Percentiles rank a stretch among this genome's conserved stretches.
phyloP scores from a whole-genome alignment of 2,113 vertebrate genomes.

The Sander lucioperca region DNA sequence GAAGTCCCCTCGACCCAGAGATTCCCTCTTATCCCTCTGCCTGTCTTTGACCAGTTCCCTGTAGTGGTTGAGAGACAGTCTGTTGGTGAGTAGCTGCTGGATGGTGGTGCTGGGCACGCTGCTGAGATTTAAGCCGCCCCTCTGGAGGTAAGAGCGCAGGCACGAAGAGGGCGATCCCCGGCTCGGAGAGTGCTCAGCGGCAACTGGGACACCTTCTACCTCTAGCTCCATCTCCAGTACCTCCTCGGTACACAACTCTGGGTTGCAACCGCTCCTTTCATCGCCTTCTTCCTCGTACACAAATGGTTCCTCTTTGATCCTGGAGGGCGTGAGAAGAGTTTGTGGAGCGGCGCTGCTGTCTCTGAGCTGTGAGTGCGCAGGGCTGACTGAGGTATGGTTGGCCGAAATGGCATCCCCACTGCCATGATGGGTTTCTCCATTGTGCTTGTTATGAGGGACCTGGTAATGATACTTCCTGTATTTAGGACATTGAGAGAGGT shows the following conservation, averaged over 20 bases:
- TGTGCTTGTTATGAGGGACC: conserved; percentile 88
- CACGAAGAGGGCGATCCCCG: conserved; percentile 86
- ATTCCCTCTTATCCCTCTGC: conserved; percentile 84
- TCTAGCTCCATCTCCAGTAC: conserved; percentile 89
- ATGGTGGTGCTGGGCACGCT: conserved; percentile 71
- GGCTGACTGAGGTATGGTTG: conserved; percentile 90
- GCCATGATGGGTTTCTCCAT: conserved; percentile 72
- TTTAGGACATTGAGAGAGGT: conserved; percentile 89
- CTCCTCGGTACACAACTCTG: conserved; percentile 89
- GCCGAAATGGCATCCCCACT: conserved; percentile 67
- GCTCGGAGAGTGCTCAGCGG: conserved; percentile 82
- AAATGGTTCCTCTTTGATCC: conserved; percentile 91
- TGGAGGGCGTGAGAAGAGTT: conserved; percentile 82
- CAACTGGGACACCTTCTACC: conserved; percentile 87
- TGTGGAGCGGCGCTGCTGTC: conserved; percentile 31
- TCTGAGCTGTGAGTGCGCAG: conserved; percentile 66
- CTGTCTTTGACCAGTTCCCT: conserved; percentile 63
- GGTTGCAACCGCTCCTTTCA: conserved; percentile 83
- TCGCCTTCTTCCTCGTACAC: conserved; percentile 78
- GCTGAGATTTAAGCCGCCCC: conserved; percentile 86
- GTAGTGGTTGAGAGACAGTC: conserved; percentile 87
- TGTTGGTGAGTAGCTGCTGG: conserved; percentile 91
- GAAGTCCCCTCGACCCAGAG: conserved; percentile 89
- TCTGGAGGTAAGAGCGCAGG: conserved; percentile 91
- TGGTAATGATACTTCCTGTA: conserved; percentile 93